Percentiles rank a stretch among this genome's conserved stretches.
Conservation (phyloP, 2,797 vertebrate species). For the Gouania willdenowi region DNA sequence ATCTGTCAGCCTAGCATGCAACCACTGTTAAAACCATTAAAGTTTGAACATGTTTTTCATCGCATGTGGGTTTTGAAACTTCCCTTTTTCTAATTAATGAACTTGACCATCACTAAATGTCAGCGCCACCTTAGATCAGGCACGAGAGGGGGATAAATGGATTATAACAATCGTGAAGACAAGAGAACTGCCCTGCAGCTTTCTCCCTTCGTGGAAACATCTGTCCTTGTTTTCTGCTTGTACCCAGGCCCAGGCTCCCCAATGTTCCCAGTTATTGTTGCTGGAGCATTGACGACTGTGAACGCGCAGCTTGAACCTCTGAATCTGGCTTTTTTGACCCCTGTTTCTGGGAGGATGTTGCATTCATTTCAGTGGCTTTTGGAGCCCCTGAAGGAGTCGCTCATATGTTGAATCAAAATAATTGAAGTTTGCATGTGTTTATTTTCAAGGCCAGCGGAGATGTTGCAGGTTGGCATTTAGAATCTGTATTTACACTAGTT, state of each 20-base stretch:
- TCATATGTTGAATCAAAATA: conserved; percentile 37
- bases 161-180: conserved; percentile 28
- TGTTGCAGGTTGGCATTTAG: conserved; percentile 56
- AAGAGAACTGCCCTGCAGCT: conserved; percentile 27
- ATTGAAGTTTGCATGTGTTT: conserved; percentile 49
- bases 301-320: conserved; percentile 44
- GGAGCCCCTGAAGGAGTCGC: conserved; percentile 62
- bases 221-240: conserved; percentile 57
- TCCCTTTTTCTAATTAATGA: conserved; percentile 40
- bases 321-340: conserved; percentile 47
- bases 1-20: conserved; percentile 27
- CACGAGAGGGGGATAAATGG: conserved; percentile 38
- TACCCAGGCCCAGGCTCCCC: conserved; percentile 41
- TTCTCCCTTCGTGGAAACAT: conserved; percentile 54
- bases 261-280: conserved; percentile 49
- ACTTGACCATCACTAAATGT: conserved; percentile 29
- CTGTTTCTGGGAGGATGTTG: conserved; percentile 32
- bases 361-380: conserved; percentile 44
- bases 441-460: conserved; percentile 67
- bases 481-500: conserved; percentile 42
- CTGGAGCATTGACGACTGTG: conserved; percentile 48
- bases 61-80: conserved; percentile 26
- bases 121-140: conserved; percentile 16
- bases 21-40: conserved; percentile 41
- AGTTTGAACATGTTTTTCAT: conserved; percentile 24